Conservation (phyloP, 2,888 invertebrate species). For the Norana najaformis region DNA sequence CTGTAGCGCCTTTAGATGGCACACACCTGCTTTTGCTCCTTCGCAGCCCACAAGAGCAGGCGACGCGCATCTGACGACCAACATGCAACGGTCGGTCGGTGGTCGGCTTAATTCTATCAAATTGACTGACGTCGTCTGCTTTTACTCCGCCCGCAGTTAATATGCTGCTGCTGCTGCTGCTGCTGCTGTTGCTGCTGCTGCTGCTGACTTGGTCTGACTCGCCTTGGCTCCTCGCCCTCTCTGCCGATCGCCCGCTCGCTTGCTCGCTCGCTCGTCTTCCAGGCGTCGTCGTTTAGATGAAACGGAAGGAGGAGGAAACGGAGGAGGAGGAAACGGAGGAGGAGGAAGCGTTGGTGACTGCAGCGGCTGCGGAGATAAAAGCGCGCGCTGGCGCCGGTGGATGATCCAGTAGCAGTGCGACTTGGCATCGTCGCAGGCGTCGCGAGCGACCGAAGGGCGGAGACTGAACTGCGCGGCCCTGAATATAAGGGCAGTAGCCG, state of each 20-base stretch:
- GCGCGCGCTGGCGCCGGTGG: neutral
- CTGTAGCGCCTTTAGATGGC: too few relatives aligned
- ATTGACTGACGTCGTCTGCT: constrained; percentile 13
- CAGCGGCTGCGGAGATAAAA: constrained; percentile 9
- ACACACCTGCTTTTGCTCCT: neutral
- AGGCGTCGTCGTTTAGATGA: neutral
- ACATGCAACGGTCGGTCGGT: neutral
- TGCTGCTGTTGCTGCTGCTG: neutral
- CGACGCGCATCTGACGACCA: neutral
- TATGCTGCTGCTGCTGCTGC: neutral
- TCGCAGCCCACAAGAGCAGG: neutral
- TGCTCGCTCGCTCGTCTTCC: neutral
- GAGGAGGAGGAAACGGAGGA: neutral
- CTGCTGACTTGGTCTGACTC: neutral
- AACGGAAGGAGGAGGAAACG: neutral
- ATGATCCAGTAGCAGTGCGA: constrained; percentile 22
- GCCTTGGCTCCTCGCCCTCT: neutral
- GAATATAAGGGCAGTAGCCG: neutral
- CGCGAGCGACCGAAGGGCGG: constrained; percentile 9
- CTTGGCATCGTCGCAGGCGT: neutral
- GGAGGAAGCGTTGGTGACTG: neutral
- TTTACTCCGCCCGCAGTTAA: neutral
- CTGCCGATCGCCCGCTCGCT: neutral
- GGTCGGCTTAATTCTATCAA: neutral
- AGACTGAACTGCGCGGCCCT: neutral